phyloP scores from a whole-genome alignment of 1,140 invertebrate species.

The Heliconius hermathena region DNA sequence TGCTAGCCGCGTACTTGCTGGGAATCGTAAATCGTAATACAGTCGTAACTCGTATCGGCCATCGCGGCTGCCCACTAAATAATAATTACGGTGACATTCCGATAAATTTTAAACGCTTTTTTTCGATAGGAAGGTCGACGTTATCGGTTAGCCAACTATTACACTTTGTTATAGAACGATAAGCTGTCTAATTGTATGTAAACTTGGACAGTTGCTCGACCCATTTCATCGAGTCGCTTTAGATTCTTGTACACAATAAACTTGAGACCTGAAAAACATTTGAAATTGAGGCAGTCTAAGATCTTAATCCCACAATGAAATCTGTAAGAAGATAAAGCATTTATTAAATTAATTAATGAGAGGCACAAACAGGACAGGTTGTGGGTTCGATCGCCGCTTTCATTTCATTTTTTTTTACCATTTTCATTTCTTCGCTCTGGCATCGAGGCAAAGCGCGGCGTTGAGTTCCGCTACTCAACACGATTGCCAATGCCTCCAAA shows the following conservation, averaged over 20 bases:
- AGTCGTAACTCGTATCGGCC: conserved; percentile 34
- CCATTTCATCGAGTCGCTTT: conserved; percentile 17
- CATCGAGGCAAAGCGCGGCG: too few relatives aligned
- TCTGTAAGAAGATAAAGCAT: too few relatives aligned
- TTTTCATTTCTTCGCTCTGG: too few relatives aligned
- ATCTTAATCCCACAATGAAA: not conserved
- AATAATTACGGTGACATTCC: conserved; percentile 65
- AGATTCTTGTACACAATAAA: not conserved
- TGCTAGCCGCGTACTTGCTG: conserved; percentile 59
- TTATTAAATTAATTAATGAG: too few relatives aligned
- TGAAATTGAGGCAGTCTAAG: not conserved
- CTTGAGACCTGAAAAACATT: not conserved
- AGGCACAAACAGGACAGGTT: too few relatives aligned
- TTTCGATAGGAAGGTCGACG: conserved; percentile 69
- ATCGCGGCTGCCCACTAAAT: conserved; percentile 55
- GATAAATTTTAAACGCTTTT: conserved; percentile 69
- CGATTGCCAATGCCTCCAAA: too few relatives aligned
- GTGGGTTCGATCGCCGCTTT: too few relatives aligned
- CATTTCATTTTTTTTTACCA: too few relatives aligned
- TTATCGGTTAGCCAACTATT: conserved; percentile 72
- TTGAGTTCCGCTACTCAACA: too few relatives aligned
- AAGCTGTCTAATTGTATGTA: conserved; percentile 62
- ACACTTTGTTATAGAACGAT: conserved; percentile 71
- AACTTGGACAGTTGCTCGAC: conserved; percentile 38
- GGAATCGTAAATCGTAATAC: conserved; percentile 58